Conservation (phyloP, 2,113 vertebrate genomes). For the Halichoerus grypus region DNA sequence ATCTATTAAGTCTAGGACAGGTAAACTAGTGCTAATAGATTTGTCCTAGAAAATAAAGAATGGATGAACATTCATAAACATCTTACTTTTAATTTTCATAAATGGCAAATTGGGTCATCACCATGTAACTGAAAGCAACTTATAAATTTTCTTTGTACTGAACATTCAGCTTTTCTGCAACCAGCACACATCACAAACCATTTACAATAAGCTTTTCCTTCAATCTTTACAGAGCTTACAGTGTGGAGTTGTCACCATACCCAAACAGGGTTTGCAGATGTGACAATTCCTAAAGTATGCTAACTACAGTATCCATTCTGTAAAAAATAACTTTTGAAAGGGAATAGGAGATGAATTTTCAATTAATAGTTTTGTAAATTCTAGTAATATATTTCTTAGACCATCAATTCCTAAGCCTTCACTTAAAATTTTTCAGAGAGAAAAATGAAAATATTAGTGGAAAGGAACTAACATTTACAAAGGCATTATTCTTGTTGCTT, state of each 20-base stretch:
- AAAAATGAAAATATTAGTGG: constrained; percentile 43
- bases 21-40: constrained; percentile 96
- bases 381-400: constrained; percentile 26
- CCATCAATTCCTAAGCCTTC: constrained; percentile 8
- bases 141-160: constrained; percentile 28
- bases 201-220: constrained; percentile 15
- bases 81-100: constrained; percentile 39
- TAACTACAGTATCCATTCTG: constrained; percentile 31
- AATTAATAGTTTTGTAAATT: constrained; percentile 49
- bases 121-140: constrained; percentile 22
- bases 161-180: constrained; percentile 54
- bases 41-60: constrained; percentile 91
- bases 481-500: background rate
- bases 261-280: background rate
- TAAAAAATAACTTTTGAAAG: constrained; percentile 64
- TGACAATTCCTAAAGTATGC: constrained; percentile 43
- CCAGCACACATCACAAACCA: constrained; percentile 22
- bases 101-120: background rate
- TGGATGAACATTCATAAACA: constrained; percentile 56
- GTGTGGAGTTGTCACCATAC: background rate
- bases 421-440: constrained; percentile 60
- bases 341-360: constrained; percentile 41
- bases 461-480: constrained; percentile 44
- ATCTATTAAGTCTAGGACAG: constrained; percentile 97
- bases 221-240: constrained; percentile 28